Base-by-base conservation (phyloP, 2,113 vertebrate genomes). In the Cariama cristata region DNA sequence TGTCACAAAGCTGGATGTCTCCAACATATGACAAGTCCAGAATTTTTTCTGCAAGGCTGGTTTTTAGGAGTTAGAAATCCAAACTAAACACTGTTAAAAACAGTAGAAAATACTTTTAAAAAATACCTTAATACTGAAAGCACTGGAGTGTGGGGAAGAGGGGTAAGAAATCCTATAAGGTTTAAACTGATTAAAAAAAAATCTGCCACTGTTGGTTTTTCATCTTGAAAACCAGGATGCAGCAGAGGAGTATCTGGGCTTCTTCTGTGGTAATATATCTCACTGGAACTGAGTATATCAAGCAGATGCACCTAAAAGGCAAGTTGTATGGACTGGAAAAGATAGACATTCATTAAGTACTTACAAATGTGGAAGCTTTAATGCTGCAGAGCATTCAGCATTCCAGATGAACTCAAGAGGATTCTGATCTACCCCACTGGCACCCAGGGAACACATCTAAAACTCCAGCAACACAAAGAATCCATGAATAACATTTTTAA, bases 11-110 rank as follows among this genome's bases (percentile, higher is more conserved):
- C 77, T 73, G 24, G 83, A 49, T 27, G 1, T 60, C 40, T 28
- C 55, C 63, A 86, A 55, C 32, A 26, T 19, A 49, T 33, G 59
- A 90, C 83, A 90, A 92, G 30, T 71, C 59, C 94, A 52, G n/a
- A 84, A 93, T 72, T 68, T 93, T 53, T 86, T 64, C 71, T 82
- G 86, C 59, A 91, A 93, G 68, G 79, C 77, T 87, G 71, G 42
- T 40, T 89, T 96, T 95, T 85, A 96, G 64, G 64, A 96, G 45
- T 71, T 96, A 96, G 86, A 97, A 94, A 95, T 93, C 81, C 97
- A 95, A 82, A 96, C 75, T 86, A 72, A 96, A 94, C 74, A 74
- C 30, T 16, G 89, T 92, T 96, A 95, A 93, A 95, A 91, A 80
- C 14, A 91, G 50, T 80, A 97, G 45, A 94, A 97, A 93, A 94